Conservation (phyloP, 2,888 invertebrate genomes). For the Portevinia maculata region DNA sequence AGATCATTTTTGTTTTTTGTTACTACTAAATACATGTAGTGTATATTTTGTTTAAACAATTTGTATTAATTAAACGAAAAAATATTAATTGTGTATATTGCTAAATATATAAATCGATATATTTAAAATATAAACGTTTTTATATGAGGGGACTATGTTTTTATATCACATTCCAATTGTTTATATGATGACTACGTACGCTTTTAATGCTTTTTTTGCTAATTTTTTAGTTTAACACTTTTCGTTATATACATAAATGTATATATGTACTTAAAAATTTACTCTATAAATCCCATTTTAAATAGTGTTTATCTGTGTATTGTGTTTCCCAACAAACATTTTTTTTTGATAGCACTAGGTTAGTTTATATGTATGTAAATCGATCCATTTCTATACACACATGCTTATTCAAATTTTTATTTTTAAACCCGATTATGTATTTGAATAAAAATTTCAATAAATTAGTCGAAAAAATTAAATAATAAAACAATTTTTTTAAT, state of each 20-base stretch:
- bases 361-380: neutral
- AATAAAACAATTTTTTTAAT: conserved; percentile 55
- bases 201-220: conserved; percentile 63
- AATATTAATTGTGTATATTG: no score
- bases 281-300: conserved; percentile 31
- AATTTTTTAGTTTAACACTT: conserved; percentile 36
- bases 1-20: conserved; percentile 41
- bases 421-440: conserved; percentile 37
- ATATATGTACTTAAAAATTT: neutral
- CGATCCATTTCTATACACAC: conserved; percentile 30
- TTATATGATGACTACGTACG: conserved; percentile 78
- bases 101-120: conserved; percentile 12
- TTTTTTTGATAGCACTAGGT: no score
- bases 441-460: conserved; percentile 49
- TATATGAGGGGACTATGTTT: conserved; percentile 82
- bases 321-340: conserved; percentile 5
- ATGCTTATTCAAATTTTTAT: conserved; percentile 25
- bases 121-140: conserved; percentile 14
- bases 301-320: conserved; percentile 9
- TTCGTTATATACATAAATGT: neutral
- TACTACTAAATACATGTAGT: conserved; percentile 51
- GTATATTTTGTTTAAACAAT: conserved; percentile 53
- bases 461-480: conserved; percentile 65
- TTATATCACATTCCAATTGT: conserved; percentile 83
- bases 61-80: no score